Base-by-base conservation (phyloP, 2,888 invertebrate species). In the Serripes groenlandicus region DNA sequence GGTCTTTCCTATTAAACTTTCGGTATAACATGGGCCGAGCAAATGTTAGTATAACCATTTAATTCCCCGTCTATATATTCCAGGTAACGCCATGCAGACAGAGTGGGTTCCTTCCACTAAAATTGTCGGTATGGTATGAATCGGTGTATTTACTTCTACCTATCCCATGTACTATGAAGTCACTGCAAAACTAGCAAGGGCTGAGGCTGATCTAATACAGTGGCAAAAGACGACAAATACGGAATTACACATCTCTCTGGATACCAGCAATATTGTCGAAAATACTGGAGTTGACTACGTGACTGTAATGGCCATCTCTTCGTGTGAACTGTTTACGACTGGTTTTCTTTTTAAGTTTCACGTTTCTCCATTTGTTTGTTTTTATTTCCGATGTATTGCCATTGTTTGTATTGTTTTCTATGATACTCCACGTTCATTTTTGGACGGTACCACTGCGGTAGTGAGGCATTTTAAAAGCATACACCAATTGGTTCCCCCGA, bases 161-260 rank as follows among this genome's bases (percentile, higher is more conserved):
- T 26, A 62, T 62, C 72, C 83, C 23, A 34, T 83, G 54, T 83
- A 78, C 34, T 83, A 75, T 42, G 83, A 83, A 49, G 78, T 75
- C 4, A 75, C 75, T 23, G 68, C 42, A 26, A 66, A 42, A 15
- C 28, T 72, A 21, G n/a, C 66, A 21, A 54, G 75, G 15, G 74
- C 56, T 26, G 64, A 62, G 15, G 69, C 54, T n/a, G 78, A 80
- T 34, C 32, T 71, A 5, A 32, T 85, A 42, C 84, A 85, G 42
- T 85, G 84, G 84, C 81, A 81, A 62, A 78, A 84, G 54, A 84
- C 84, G 15, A 58, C 21, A 7, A 37, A 78, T n/a, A 69, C 75
- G 23, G 23, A 9, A 15, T 37, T 84, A 35, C 72, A 56, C 32
- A 28, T 75, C 7, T 58, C 34, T 32, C 49, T 83, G 2, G 49